Base-by-base conservation (phyloP, 2,888 invertebrate species). In the Trachelus tabidus region DNA sequence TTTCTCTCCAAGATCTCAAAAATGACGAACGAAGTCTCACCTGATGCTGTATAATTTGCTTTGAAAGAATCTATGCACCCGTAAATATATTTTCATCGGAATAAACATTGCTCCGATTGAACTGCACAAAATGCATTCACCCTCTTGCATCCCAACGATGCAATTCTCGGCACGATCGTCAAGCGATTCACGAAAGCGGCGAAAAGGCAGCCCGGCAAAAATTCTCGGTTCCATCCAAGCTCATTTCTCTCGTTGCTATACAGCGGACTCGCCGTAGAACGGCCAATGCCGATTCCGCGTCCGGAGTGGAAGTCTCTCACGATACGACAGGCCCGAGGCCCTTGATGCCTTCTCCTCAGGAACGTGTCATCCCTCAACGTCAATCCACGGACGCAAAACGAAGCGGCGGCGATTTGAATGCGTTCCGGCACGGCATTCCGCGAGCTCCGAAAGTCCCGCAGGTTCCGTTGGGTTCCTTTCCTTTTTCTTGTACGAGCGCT, bases 281-380 rank as follows among this genome's bases (percentile, higher is more conserved):
- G 12, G 4, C 12, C 71, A 4, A 71, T 71, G 69, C 68, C 76
- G 79, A 79, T 78, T 79, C 76, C 71, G 75, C 78, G 76, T 79
- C 78, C 56, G 56, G 69, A 35, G 76, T 79, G 80, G 81, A 79
- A 81, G 83, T 85, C 85, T 85, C 85, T 85, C 85, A 87, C 84
- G 87, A 86, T 84, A 84, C 83, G 74, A 74, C 74, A 74, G 74
- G 23, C 37, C 56, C 23, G 30, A 34, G 33, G 12, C 74, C 35
- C 74, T 35, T 74, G 82, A 85, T 81, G 85, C 81, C 79, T 56
- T 56, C 76, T 81, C 81, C 81, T 71, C 71, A 75, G 68, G 74
- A 79, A 80, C 89, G 90, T 87, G 90, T 90, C 91, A 91, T 91
- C 88, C 90, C 88, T 91, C 91, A 91, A 91, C 88, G 91, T 91